These are phyloP conservation scores for Mystacides longicornis DNA, from an alignment of 2,888 invertebrate species.

Conservation along the genomic window DNA sequence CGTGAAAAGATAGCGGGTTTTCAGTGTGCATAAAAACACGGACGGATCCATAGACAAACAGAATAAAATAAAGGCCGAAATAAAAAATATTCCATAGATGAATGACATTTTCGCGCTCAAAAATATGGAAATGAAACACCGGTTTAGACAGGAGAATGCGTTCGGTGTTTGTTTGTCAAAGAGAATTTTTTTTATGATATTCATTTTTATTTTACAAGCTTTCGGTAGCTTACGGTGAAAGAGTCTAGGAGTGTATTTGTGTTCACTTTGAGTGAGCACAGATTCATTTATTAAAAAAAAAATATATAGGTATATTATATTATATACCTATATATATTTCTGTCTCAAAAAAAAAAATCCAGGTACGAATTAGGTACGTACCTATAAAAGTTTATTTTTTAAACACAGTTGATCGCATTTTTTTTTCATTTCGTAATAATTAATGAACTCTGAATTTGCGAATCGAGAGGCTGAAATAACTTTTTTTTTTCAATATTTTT, in stretches of 20 bases:
- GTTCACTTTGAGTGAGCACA: background rate
- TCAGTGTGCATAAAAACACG: no score
- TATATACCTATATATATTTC: background rate
- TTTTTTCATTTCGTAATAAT: no score
- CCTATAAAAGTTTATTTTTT: no score
- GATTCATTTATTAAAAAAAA: background rate
- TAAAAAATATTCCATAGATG: background rate
- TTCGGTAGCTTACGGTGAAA: background rate
- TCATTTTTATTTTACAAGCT: background rate
- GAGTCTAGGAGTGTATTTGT: background rate
- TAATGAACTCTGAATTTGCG: no score
- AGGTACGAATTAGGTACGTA: no score
- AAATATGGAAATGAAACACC: background rate
- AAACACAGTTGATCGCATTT: no score
- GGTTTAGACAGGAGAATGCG: background rate
- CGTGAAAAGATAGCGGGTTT: background rate
- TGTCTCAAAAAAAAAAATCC: background rate
- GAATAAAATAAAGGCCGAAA: background rate
- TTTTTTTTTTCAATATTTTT: no score
- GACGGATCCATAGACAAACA: background rate
- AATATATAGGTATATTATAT: background rate
- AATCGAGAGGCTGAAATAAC: no score
- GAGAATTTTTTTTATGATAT: background rate
- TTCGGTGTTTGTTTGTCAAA: background rate
- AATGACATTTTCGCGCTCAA: background rate